Evolutionary conservation across 2,113 vertebrate genomes (phyloP).

Genomic region (Mustela lutreola): DNA sequence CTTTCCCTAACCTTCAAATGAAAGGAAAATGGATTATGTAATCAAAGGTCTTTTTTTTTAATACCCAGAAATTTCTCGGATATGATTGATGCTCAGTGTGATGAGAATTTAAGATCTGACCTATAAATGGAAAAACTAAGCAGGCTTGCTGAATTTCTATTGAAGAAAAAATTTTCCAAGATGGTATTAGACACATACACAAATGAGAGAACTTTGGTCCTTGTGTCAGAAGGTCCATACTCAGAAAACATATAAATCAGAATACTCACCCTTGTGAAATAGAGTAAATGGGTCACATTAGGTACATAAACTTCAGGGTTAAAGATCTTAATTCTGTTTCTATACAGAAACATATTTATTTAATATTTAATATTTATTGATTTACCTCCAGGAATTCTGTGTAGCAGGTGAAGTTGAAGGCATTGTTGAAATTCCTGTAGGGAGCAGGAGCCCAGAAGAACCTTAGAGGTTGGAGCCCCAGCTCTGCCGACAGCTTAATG

Average conservation of each 20-base stretch:
- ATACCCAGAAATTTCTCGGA: not conserved
- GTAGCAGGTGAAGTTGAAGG: not conserved
- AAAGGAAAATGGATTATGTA: constrained; percentile 39
- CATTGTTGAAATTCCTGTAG: not conserved
- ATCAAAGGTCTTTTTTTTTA: not conserved
- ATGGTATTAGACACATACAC: not conserved
- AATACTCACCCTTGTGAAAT: not conserved
- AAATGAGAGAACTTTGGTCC: not conserved
- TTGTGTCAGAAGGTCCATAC: not conserved
- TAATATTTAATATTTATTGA: not conserved
- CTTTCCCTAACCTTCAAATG: constrained; percentile 4
- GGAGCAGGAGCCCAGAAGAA: not conserved
- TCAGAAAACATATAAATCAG: not conserved
- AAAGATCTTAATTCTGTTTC: not conserved
- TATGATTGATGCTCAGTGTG: not conserved
- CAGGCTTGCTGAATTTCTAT: not conserved
- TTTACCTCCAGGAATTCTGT: not conserved
- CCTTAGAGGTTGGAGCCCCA: not conserved
- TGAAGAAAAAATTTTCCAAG: constrained; percentile 35
- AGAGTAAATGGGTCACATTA: not conserved
- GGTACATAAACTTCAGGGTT: not conserved
- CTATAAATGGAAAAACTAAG: not conserved
- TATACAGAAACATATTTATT: not conserved
- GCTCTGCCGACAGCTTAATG: not conserved
- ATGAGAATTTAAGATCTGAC: not conserved